Evolutionary conservation across 23 tunicate species (phyloP), one percentile per base, ranked within the genome.

Genomic region (Pegea sp.): DNA sequence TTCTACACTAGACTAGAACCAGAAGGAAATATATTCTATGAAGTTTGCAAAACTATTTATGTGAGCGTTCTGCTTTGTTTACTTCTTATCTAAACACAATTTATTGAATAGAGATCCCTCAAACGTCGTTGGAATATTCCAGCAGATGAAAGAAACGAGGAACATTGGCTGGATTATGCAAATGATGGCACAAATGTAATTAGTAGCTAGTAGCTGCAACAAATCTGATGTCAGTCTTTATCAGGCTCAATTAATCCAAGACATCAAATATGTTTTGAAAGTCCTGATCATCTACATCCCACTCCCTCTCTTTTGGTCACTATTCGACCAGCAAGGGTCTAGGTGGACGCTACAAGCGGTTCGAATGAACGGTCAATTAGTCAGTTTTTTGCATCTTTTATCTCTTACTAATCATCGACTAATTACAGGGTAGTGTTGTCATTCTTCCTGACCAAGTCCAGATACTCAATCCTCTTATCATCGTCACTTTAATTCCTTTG

Each of bases 251-350:
- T 30, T 84, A 24, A 58, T 84, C 48, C 62, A 76, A 20, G 95
- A 84, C 44, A 46, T 62, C 29, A 71, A 71, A 55, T 79, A 79
- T 53, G 98, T 90, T 13, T 48, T 71, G 18, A 62, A 63, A 7
- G 67, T 90, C 22, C 48, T 90, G 49, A 42, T 90, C 6, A 49
- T 90, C 13, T 90, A 80, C 64, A 55, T 90, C 49, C 98, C 98
- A 4, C 65, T 90, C 5, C 98, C 98, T 0, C 33, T 90, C 8
- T 90, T 77, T 58, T 77, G 98, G 98, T 60, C 98, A 29, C 49
- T 90, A 42, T 77, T 77, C 48, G 98, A 90, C 42, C 89, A 77
- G 73, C 98, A 90, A 71, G 98, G 98, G 20, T 90, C 98, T 3
- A 55, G 98, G 28, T 90, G 98, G 98, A 90, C 98, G 8, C 56